Conservation (phyloP, 2,888 invertebrate genomes). For the Coremacera marginata region DNA sequence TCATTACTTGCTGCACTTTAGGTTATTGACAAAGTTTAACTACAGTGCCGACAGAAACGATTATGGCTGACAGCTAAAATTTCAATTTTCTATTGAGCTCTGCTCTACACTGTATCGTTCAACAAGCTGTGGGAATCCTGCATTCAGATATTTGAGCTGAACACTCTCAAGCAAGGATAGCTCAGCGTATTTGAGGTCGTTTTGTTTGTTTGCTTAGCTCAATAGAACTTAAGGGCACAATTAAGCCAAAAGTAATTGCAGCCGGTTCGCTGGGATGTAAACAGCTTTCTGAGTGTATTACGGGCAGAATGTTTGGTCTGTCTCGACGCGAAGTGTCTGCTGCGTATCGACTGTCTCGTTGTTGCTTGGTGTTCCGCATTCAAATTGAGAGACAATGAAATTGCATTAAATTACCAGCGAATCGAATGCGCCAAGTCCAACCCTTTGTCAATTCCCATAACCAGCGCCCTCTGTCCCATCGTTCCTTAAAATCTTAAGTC, state of each 20-base stretch:
- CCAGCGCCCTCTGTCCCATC: constrained; percentile 14
- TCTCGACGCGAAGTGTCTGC: too few relatives aligned
- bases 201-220: constrained; percentile 41
- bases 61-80: constrained; percentile 6
- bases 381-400: constrained; percentile 47
- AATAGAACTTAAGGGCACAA: constrained; percentile 47
- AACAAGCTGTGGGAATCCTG: background rate
- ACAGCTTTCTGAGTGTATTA: too few relatives aligned
- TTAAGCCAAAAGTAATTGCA: constrained; percentile 51
- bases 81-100: background rate
- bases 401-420: constrained; percentile 47
- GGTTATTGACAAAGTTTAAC: too few relatives aligned
- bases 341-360: too few relatives aligned
- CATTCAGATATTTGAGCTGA: background rate
- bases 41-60: background rate
- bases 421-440: background rate
- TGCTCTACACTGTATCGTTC: background rate
- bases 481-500: constrained; percentile 13
- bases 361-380: constrained; percentile 2
- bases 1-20: too few relatives aligned
- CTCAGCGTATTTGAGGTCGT: background rate
- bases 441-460: background rate
- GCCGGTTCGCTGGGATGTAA: background rate
- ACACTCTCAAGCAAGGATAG: background rate
- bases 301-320: too few relatives aligned